Conservation (phyloP, 2,888 invertebrate species). For the Eudemis profundana region DNA sequence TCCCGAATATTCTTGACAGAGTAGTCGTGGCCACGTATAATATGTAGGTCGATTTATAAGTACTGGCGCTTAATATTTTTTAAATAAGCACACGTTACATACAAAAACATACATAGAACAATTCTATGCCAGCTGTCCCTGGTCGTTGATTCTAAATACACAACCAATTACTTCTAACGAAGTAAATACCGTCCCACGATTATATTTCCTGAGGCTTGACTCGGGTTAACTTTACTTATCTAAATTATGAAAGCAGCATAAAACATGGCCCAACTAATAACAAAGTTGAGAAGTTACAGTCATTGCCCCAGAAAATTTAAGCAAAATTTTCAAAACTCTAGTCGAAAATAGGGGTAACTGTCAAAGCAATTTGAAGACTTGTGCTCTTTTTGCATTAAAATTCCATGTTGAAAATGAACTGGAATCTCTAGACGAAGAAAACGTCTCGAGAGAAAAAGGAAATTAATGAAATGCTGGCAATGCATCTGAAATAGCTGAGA, state of each 20-base stretch:
- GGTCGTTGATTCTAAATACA: no score
- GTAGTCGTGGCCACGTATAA: no score
- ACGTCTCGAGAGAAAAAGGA: slow-evolving; percentile 16
- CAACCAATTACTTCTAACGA: no score
- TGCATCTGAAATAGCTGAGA: slow-evolving; percentile 25
- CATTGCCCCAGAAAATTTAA: slow-evolving; percentile 12
- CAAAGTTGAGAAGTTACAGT: slow-evolving; percentile 29
- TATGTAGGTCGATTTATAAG: no score
- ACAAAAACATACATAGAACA: no score
- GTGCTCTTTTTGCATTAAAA: neutral
- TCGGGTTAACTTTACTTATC: neutral
- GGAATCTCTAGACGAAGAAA: slow-evolving; percentile 30
- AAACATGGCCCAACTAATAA: slow-evolving; percentile 4
- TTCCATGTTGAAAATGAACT: slow-evolving; percentile 27
- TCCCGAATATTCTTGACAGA: no score
- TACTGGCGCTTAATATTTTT: no score
- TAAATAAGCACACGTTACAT: no score
- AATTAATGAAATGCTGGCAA: slow-evolving; percentile 40
- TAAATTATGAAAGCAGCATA: neutral
- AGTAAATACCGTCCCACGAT: neutral
- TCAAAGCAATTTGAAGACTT: neutral
- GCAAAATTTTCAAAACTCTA: neutral
- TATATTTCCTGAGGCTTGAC: no score
- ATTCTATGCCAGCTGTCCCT: no score
- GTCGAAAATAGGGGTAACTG: neutral